A percentile compares a stretch with the other conserved stretches of the same genome.
Evolutionary conservation across 2,888 invertebrate species (phyloP).

Genomic region (Penaeus monodon): DNA sequence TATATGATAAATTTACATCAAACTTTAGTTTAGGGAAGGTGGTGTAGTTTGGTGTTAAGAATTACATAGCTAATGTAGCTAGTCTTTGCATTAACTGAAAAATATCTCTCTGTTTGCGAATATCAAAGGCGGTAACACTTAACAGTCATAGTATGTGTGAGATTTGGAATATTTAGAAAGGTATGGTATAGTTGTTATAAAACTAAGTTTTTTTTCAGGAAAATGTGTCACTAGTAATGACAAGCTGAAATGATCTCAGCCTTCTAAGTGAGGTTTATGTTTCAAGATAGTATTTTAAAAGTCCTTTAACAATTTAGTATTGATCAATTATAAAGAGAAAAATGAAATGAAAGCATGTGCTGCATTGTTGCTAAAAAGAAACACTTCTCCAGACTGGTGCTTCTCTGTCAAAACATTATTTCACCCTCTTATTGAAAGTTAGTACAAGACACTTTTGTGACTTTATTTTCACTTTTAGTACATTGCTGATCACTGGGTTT

Average conservation of each 20-base stretch:
- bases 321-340: not conserved
- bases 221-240: slow-evolving; percentile 12
- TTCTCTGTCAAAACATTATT: slow-evolving; percentile 27
- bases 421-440: slow-evolving; percentile 38
- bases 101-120: slow-evolving; percentile 49
- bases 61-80: slow-evolving; percentile 54
- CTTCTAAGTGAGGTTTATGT: not conserved
- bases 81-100: slow-evolving; percentile 58
- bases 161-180: slow-evolving; percentile 36
- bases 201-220: slow-evolving; percentile 29
- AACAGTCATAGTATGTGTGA: slow-evolving; percentile 42
- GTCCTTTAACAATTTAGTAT: not conserved
- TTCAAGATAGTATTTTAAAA: not conserved
- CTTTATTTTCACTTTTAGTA: slow-evolving; percentile 46
- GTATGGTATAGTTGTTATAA: slow-evolving; percentile 31
- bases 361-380: slow-evolving; percentile 9
- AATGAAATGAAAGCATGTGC: not conserved
- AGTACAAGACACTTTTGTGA: slow-evolving; percentile 51
- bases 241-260: not conserved
- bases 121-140: slow-evolving; percentile 35
- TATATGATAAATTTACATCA: slow-evolving; percentile 21
- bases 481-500: slow-evolving; percentile 13
- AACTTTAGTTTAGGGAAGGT: slow-evolving; percentile 50
- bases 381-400: slow-evolving; percentile 48
- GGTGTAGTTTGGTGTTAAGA: slow-evolving; percentile 49